phyloP scores from a whole-genome alignment of 2,113 vertebrate genomes.

The Lepisosteus osseus region DNA sequence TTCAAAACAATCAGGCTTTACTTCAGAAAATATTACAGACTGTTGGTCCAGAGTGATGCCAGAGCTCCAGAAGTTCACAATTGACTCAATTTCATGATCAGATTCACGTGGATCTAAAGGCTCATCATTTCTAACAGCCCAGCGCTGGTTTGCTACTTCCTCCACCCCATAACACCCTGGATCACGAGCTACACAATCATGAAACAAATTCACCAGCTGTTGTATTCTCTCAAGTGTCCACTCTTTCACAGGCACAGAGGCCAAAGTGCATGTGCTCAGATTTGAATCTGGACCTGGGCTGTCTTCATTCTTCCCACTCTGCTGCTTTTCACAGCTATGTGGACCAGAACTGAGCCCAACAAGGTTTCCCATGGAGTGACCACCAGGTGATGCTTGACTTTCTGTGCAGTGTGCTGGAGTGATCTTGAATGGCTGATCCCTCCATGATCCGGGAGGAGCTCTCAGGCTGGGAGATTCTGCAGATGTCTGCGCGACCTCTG shows the following conservation, averaged over 20 bases:
- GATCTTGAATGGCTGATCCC: too few species aligned
- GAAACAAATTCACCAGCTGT: slow-evolving; percentile 15
- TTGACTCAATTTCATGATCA: too few species aligned
- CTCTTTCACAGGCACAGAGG: slow-evolving; percentile 11
- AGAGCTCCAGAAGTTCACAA: background rate
- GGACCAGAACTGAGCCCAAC: too few species aligned
- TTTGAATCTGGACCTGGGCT: background rate
- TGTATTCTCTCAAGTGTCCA: slow-evolving; percentile 18
- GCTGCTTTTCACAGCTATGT: too few species aligned
- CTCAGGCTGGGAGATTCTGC: too few species aligned
- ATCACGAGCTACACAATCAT: background rate
- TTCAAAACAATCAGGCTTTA: background rate
- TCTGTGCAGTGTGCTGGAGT: too few species aligned
- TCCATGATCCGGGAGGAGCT: too few species aligned
- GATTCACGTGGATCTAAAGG: background rate
- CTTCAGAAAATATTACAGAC: background rate
- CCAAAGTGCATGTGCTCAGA: slow-evolving; percentile 6
- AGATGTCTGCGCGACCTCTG: too few species aligned
- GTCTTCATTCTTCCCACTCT: too few species aligned
- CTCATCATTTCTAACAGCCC: slow-evolving; percentile 18
- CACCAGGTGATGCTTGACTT: too few species aligned
- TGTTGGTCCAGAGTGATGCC: background rate
- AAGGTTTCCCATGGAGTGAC: too few species aligned
- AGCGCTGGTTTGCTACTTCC: slow-evolving; percentile 20
- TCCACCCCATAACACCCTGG: background rate